phyloP scores from a whole-genome alignment of 1,140 invertebrate genomes.

The Lamellibrachia luymesi region DNA sequence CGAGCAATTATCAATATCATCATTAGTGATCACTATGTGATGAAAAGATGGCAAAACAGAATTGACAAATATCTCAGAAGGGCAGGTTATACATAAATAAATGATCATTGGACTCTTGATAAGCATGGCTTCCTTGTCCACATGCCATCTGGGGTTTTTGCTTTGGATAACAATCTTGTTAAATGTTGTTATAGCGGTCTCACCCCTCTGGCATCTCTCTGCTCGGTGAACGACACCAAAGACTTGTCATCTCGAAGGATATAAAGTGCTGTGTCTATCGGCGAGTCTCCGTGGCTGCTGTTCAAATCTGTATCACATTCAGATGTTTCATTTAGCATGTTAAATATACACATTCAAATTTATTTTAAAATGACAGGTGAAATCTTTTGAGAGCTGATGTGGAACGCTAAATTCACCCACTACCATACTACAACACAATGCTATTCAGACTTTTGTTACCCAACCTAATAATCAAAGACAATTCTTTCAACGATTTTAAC shows the following conservation, averaged over 20 bases:
- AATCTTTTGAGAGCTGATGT: background rate
- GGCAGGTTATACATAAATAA: background rate
- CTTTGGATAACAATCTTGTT: background rate
- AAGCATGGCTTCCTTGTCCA: background rate
- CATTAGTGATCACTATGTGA: background rate
- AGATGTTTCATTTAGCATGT: background rate
- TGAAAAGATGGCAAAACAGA: background rate
- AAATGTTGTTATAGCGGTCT: constrained; percentile 18
- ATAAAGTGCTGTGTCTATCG: constrained; percentile 46
- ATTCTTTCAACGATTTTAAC: too few species aligned
- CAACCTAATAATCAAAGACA: too few species aligned
- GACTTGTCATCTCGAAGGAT: constrained; percentile 37
- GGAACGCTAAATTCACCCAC: too few species aligned
- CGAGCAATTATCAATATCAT: background rate
- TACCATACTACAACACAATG: too few species aligned
- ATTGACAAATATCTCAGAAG: background rate
- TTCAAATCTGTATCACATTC: background rate
- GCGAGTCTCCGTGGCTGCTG: constrained; percentile 17
- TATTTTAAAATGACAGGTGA: background rate
- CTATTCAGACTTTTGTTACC: too few species aligned
- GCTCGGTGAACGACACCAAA: constrained; percentile 45
- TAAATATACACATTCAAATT: constrained; percentile 6
- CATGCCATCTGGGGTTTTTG: background rate
- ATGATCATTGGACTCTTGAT: background rate
- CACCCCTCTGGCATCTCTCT: constrained; percentile 48